Evolutionary conservation across 2,888 invertebrate species (phyloP).

Genomic region (Hydroisotoma schaefferi): DNA sequence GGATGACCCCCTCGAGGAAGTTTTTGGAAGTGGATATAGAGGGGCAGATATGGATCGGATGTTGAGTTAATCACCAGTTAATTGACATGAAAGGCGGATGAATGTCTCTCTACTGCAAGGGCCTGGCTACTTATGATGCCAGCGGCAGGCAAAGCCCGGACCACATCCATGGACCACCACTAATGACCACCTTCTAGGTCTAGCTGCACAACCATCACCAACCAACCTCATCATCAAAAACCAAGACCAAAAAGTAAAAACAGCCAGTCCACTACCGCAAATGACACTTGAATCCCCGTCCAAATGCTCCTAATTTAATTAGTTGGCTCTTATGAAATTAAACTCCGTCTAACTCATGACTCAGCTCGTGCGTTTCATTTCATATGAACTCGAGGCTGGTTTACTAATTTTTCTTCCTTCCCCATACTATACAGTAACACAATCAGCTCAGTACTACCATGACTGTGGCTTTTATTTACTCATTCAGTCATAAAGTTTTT

Average conservation of each 20-base stretch:
- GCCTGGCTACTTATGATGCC: not conserved
- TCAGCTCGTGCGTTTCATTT: too few species aligned
- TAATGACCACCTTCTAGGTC: slow-evolving; percentile 7
- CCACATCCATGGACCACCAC: slow-evolving; percentile 4
- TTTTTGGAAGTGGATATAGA: not conserved
- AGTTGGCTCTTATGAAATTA: too few species aligned
- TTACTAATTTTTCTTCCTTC: too few species aligned
- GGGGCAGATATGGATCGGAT: slow-evolving; percentile 7
- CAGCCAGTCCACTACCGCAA: slow-evolving; percentile 1
- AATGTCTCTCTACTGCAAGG: slow-evolving; percentile 4
- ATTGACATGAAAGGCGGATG: slow-evolving; percentile 7
- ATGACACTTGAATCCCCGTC: not conserved
- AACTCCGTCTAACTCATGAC: not conserved
- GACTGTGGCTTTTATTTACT: too few species aligned
- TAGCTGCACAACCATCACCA: too few species aligned
- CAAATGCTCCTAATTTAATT: slow-evolving; percentile 2
- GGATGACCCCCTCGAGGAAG: not conserved
- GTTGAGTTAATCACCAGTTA: slow-evolving; percentile 7
- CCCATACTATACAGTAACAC: too few species aligned
- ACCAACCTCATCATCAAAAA: too few species aligned
- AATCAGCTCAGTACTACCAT: too few species aligned
- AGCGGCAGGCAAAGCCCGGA: not conserved
- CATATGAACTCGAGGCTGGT: too few species aligned
- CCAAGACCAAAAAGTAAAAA: too few species aligned
- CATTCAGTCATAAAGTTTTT: too few species aligned